Evolutionary conservation across 1,140 invertebrate genomes (phyloP).

Genomic region (Anastatus disparis): DNA sequence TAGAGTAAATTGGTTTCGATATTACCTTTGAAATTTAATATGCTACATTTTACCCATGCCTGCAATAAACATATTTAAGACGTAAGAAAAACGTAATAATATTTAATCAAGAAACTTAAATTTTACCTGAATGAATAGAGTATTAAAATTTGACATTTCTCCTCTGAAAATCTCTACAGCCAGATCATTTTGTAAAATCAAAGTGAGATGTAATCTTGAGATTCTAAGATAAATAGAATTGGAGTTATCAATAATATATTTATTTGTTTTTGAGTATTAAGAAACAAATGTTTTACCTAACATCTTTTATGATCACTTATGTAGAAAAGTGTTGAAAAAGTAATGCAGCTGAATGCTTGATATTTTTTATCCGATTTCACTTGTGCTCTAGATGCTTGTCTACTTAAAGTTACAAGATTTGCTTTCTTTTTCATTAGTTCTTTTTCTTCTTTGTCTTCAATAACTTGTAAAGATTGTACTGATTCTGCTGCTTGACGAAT

Average conservation of each 20-base stretch:
- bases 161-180: conserved; percentile 46
- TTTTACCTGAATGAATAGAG: conserved; percentile 54
- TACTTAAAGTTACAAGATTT: too few species aligned
- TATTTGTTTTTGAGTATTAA: neutral
- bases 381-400: too few species aligned
- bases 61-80: conserved; percentile 46
- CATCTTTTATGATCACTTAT: conserved; percentile 59
- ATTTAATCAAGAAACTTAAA: conserved; percentile 26
- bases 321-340: conserved; percentile 61
- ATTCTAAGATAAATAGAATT: conserved; percentile 48
- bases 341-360: conserved; percentile 54
- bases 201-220: conserved; percentile 52
- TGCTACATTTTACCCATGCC: conserved; percentile 61
- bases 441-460: conserved; percentile 60
- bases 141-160: conserved; percentile 55
- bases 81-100: conserved; percentile 33
- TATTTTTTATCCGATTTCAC: conserved; percentile 54
- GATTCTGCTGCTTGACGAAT: conserved; percentile 51
- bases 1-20: conserved; percentile 50
- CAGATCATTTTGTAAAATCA: conserved; percentile 50
- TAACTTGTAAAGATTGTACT: conserved; percentile 54
- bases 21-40: conserved; percentile 51
- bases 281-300: too few species aligned
- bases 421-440: conserved; percentile 79
- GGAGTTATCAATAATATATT: conserved; percentile 14